Base-by-base conservation (phyloP, 2,113 vertebrate genomes). In the Dicrurus megarhynchus region DNA sequence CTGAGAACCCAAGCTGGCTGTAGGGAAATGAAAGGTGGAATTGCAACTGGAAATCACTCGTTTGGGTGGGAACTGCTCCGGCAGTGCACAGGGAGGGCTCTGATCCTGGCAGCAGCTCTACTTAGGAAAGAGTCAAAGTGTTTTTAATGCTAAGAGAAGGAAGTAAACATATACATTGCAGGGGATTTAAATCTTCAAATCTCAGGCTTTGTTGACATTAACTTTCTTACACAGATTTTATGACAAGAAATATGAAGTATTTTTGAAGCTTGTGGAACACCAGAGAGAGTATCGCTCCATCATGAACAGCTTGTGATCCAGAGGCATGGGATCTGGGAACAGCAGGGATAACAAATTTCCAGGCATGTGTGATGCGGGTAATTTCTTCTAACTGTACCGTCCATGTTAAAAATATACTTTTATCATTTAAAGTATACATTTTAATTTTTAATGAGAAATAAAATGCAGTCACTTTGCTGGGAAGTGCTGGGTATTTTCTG, bases 211-310 rank as follows among this genome's bases (percentile, higher is more conserved):
- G 70, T 16, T 79, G 61, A 77, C 32, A 53, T 86, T 41, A 32
- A 44, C 47, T 84, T 89, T 97, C 77, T 83, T 65, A 10, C 24
- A 7, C 97, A 99, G 99, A 78, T 99, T 99, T 96, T 99, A 99
- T 74, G 98, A 99, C 93, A 99, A 98, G 97, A 99, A 99, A 89
- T 99, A 99, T 3, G 42, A 97, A 80, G 99, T 99, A 16, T 99
- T 99, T 97, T 95, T 98, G 97, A 98, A 97, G 74, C 98, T 99
- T 8, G 98, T 98, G 49, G 98, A 98, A 91, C 99, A 99, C 95
- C 99, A 99, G 98, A 98, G 97, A 95, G 98, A 99, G 85, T 99
- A 99, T 94, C 98, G 97, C 61, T 91, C 97, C 30, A 98, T 99
- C 92, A 99, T 99, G 99, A 95, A 90, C 49, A 97, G 87, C 20